Conservation (phyloP, 2,888 invertebrate genomes). For the Drosophila yooni region DNA sequence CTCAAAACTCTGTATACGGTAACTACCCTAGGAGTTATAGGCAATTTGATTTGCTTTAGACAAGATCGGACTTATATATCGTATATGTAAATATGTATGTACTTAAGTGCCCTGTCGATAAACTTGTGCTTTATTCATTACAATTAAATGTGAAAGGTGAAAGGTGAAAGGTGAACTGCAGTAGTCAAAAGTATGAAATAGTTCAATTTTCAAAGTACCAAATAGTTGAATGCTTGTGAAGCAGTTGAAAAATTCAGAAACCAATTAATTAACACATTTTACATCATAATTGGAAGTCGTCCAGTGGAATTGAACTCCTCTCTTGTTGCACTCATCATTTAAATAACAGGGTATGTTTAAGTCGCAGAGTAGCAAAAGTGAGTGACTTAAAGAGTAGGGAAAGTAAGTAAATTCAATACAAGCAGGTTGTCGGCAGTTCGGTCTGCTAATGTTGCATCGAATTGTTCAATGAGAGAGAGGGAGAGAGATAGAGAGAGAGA, state of each 20-base stretch:
- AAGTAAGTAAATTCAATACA: slow-evolving; percentile 14
- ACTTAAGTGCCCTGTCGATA: background rate
- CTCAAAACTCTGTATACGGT: background rate
- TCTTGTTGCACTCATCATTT: background rate
- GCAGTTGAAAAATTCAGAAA: background rate
- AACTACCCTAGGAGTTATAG: background rate
- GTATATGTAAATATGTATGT: background rate
- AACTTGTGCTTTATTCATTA: background rate
- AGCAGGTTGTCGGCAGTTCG: slow-evolving; percentile 27
- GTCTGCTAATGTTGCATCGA: slow-evolving; percentile 20
- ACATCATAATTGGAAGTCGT: slow-evolving; percentile 10
- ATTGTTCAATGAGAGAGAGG: background rate
- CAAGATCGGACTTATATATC: no score
- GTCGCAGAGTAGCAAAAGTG: background rate
- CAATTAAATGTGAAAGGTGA: background rate
- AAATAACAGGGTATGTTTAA: background rate
- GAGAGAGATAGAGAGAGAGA: background rate
- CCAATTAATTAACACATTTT: background rate
- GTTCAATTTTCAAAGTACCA: background rate
- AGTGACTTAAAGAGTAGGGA: background rate
- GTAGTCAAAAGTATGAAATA: background rate
- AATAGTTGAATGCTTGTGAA: background rate
- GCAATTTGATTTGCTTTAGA: no score
- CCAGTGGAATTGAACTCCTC: background rate
- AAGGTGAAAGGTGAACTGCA: background rate